Base-by-base conservation (phyloP, 2,113 vertebrate species). In the Datnioides undecimradiatus region DNA sequence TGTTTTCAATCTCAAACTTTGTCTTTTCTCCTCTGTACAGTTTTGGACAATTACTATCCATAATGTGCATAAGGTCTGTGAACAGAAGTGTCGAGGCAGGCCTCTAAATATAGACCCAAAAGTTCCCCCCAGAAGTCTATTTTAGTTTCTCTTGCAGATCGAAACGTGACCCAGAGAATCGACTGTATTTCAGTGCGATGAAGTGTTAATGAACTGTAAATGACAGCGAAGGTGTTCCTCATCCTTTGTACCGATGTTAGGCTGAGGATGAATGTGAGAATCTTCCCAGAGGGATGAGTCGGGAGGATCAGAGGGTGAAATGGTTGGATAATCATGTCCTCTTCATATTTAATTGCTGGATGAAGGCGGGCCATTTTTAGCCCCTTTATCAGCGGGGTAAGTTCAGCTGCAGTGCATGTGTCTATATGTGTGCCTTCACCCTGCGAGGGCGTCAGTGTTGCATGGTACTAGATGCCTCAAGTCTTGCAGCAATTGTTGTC, bases 321-420 rank as follows among this genome's bases (percentile, higher is more conserved):
- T 52, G 82, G 73, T 72, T 78, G 55, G 76, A 62, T 86, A 67
- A 87, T 79, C 63, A 57, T 19, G 57, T 48, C 67, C 46, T 60
- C 43, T 83, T 79, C 80, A 76, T 74, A 65, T 84, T 80, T 87
- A 88, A 83, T 79, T 81, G 73, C 82, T 64, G 63, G 16, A 69
- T 69, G 63, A 63, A 72, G 38, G 33, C 7, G 23, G 33, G 52
- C 33, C 65, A 57, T 68, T 79, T 82, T 66, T 73, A 72, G 46
- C 75, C 5, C 34, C n/a, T 73, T 40, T 36, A 36, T 76, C 31
- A 75, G 51, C 13, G 48, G 34, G 45, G 31, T 38, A 14, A 34
- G 27, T 70, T 59, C 23, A 52, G 16, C 36, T 45, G 66, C 4
- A 5, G 14, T 49, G 16, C 21, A 6, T 23, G 25, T 19, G 16